A percentile compares a stretch with the other conserved stretches of the same genome.
Evolutionary conservation across 1,140 invertebrate species (phyloP).

Genomic region (Psilanteris sp.): DNA sequence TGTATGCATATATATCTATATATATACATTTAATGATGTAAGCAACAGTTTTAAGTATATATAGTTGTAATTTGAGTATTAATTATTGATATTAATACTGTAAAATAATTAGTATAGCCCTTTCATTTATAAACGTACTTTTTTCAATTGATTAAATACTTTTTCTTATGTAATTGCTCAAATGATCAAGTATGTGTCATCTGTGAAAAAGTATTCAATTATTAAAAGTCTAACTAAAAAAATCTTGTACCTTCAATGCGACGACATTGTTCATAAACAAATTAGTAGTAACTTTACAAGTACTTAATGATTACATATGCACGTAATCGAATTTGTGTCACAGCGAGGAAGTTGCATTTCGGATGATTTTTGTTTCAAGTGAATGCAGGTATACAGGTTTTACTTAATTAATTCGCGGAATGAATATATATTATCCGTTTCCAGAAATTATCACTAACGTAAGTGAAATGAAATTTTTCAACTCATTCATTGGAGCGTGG

Average conservation of each 20-base stretch:
- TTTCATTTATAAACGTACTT: no score
- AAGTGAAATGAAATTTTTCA: slow-evolving; percentile 19
- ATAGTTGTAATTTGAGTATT: no score
- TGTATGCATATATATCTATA: background rate
- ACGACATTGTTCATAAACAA: background rate
- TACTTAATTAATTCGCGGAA: slow-evolving; percentile 11
- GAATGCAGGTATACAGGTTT: slow-evolving; percentile 13
- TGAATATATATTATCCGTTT: slow-evolving; percentile 23
- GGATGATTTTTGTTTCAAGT: slow-evolving; percentile 13
- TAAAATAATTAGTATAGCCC: no score
- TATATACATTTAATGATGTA: background rate
- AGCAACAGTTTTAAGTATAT: no score
- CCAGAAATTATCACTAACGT: slow-evolving; percentile 37
- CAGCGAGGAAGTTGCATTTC: slow-evolving; percentile 25
- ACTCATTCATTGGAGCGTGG: slow-evolving; percentile 4
- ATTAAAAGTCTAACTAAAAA: no score
- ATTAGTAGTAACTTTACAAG: slow-evolving; percentile 3
- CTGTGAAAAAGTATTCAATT: no score
- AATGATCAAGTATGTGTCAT: no score
- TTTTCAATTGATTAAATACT: no score
- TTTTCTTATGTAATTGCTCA: no score
- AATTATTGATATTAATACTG: no score
- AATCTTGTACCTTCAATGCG: no score
- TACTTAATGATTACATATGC: slow-evolving; percentile 20
- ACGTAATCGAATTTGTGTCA: slow-evolving; percentile 15